Percentiles rank a stretch among this genome's conserved stretches.
phyloP scores from a whole-genome alignment of 2,888 invertebrate genomes.

The Nasonovia ribisnigri region DNA sequence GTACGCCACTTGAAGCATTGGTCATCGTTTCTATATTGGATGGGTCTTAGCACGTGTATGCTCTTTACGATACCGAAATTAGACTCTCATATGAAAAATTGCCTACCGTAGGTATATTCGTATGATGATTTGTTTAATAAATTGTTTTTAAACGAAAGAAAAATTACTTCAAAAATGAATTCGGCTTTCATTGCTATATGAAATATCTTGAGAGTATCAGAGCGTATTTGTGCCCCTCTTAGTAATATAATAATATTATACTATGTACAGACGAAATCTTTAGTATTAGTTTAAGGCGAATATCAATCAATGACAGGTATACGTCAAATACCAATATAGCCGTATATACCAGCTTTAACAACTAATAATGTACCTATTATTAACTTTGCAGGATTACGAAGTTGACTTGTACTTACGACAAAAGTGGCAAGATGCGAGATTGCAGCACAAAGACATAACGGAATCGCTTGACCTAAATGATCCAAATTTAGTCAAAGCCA shows the following conservation, averaged over 20 bases:
- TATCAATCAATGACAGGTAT: neutral
- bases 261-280: neutral
- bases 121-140: neutral
- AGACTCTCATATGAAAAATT: neutral
- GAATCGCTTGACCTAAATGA: constrained; percentile 72
- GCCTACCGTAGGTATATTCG: neutral
- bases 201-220: neutral
- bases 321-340: neutral
- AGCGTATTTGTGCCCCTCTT: neutral
- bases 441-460: constrained; percentile 71
- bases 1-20: no score
- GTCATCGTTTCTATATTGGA: neutral
- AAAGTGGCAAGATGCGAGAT: constrained; percentile 72
- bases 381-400: constrained; percentile 71
- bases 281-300: neutral
- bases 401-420: constrained; percentile 73
- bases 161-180: neutral
- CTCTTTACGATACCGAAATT: neutral
- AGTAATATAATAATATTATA: neutral
- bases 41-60: neutral
- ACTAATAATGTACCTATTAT: neutral
- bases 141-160: neutral
- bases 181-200: neutral
- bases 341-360: neutral
- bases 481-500: constrained; percentile 72